Evolutionary conservation across 2,888 invertebrate genomes (phyloP).

Genomic region (Drosophila robusta): DNA sequence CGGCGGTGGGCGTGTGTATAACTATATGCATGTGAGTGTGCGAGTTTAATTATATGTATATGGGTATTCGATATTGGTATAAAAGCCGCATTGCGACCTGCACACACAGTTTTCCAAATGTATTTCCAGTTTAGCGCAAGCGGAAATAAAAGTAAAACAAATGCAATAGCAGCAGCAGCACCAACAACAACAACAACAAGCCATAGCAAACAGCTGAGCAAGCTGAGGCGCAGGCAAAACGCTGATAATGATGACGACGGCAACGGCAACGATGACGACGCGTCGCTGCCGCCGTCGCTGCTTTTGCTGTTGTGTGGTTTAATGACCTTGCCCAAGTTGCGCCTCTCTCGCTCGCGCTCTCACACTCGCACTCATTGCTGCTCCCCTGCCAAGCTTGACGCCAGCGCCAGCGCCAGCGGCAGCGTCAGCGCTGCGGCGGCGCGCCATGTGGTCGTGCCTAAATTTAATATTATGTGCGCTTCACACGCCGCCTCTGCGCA

Average conservation of each 20-base stretch:
- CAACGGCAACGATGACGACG: constrained; percentile 23
- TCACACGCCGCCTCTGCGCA: constrained; percentile 50
- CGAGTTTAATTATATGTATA: constrained; percentile 33
- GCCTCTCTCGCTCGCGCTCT: constrained; percentile 29
- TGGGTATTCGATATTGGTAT: constrained; percentile 20
- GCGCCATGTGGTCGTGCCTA: constrained; percentile 58
- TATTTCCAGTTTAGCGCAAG: constrained; percentile 55
- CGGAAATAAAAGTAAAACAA: constrained; percentile 73
- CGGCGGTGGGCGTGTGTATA: constrained; percentile 44
- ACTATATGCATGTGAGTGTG: constrained; percentile 4
- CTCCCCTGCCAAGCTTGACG: constrained; percentile 69
- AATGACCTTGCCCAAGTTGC: constrained; percentile 81
- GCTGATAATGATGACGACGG: constrained; percentile 51
- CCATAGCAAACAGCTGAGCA: constrained; percentile 63
- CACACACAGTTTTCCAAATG: constrained; percentile 35
- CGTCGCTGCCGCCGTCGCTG: constrained; percentile 39
- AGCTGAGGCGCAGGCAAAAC: constrained; percentile 46
- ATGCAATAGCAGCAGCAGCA: constrained; percentile 31
- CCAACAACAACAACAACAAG: constrained; percentile 17
- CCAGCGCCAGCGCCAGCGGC: constrained; percentile 16
- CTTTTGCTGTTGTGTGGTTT: constrained; percentile 68
- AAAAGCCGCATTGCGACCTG: constrained; percentile 21
- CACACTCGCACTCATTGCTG: constrained; percentile 20
- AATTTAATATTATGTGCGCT: constrained; percentile 77
- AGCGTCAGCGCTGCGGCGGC: constrained; percentile 2